phyloP scores from a whole-genome alignment of 1,140 invertebrate genomes.

The Temnothorax nylanderi region DNA sequence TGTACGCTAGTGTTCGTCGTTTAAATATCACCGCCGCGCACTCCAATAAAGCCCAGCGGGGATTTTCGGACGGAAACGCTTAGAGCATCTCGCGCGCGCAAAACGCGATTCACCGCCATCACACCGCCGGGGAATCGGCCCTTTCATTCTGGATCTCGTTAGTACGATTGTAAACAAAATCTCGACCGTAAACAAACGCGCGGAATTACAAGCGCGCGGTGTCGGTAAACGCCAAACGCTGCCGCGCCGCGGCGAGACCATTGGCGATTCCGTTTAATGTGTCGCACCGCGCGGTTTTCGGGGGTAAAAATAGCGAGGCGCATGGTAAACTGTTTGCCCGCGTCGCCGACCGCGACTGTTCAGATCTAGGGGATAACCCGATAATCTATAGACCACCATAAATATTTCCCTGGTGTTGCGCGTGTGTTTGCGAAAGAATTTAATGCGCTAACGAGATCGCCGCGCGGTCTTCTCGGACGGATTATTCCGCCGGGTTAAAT shows the following conservation, averaged over 20 bases:
- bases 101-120: constrained; percentile 46
- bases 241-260: constrained; percentile 34
- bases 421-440: constrained; percentile 32
- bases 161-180: constrained; percentile 62
- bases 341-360: constrained; percentile 25
- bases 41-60: constrained; percentile 55
- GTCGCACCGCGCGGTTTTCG: constrained; percentile 40
- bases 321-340: constrained; percentile 52
- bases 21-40: constrained; percentile 52
- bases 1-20: constrained; percentile 41
- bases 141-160: constrained; percentile 62
- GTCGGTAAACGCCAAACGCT: constrained; percentile 54
- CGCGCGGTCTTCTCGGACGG: constrained; percentile 7
- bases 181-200: constrained; percentile 59
- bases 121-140: constrained; percentile 24
- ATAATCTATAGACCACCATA: constrained; percentile 54
- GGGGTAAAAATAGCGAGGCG: constrained; percentile 38
- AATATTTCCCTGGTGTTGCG: constrained; percentile 36
- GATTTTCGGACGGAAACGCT: constrained; percentile 57
- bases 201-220: constrained; percentile 51
- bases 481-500: constrained; percentile 44
- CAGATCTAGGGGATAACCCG: constrained; percentile 43
- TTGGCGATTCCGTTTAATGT: constrained; percentile 60
- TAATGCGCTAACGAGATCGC: constrained; percentile 44
- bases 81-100: constrained; percentile 49